Evolutionary conservation across 2,113 vertebrate species (phyloP).

Genomic region (Synodontis membranacea): DNA sequence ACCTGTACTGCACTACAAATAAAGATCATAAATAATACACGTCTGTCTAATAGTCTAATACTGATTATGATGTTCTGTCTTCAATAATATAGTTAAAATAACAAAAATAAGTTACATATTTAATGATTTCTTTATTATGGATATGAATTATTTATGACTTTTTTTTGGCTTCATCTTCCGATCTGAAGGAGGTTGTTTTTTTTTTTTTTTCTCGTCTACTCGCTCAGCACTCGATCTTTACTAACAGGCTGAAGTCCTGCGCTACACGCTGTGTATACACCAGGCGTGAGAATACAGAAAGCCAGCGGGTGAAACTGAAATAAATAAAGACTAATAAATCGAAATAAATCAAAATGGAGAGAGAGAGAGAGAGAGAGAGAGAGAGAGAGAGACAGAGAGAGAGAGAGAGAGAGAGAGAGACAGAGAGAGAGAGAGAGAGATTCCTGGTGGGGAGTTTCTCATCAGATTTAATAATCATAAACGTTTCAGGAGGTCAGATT

Average conservation of each 20-base stretch:
- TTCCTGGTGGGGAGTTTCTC: conserved; percentile 8
- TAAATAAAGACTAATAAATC: neutral
- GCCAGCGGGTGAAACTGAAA: neutral
- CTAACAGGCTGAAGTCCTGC: too few species aligned
- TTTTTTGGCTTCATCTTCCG: neutral
- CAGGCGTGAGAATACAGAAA: neutral
- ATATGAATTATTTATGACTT: neutral
- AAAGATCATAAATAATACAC: too few species aligned
- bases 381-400: neutral
- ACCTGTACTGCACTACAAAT: too few species aligned
- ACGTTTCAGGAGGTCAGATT: conserved; percentile 37
- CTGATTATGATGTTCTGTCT: too few species aligned
- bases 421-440: neutral
- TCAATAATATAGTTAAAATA: too few species aligned
- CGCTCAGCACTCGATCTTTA: too few species aligned
- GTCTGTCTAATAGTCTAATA: too few species aligned
- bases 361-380: neutral
- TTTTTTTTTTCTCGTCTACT: neutral
- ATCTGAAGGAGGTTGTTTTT: neutral
- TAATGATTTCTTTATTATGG: too few species aligned
- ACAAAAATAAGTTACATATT: too few species aligned
- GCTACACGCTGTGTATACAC: too few species aligned
- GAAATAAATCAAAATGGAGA: neutral
- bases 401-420: conserved; percentile 5
- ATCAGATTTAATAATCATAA: conserved; percentile 38